Evolutionary conservation across 53 echinoderm and acorn worm genomes (phyloP).

Genomic region (Holothuria leucospilota): DNA sequence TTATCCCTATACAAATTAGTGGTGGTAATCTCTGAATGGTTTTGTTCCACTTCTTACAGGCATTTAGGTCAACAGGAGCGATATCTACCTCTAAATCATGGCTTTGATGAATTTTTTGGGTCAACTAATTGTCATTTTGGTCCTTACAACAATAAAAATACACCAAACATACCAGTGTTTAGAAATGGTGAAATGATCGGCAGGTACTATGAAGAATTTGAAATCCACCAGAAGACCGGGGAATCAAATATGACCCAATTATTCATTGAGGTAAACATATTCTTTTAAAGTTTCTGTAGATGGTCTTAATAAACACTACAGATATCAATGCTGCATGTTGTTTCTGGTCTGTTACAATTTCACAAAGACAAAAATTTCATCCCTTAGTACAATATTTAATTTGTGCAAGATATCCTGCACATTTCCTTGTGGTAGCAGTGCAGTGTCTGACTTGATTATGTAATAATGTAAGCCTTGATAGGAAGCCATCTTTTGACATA

Average conservation of each 20-base stretch:
- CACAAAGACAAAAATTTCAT: no score
- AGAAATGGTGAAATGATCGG: slow-evolving; percentile 83
- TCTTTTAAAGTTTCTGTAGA: background rate
- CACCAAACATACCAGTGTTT: slow-evolving; percentile 91
- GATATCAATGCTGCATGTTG: no score
- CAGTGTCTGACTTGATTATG: no score
- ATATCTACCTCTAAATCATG: slow-evolving; percentile 82
- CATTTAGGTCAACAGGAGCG: slow-evolving; percentile 87
- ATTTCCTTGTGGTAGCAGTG: no score
- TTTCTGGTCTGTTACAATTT: no score
- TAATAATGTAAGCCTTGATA: no score
- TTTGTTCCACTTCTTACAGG: slow-evolving; percentile 50
- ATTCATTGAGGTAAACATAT: slow-evolving; percentile 76
- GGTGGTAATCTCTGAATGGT: no score
- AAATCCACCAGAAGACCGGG: slow-evolving; percentile 70
- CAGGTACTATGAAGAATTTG: slow-evolving; percentile 91
- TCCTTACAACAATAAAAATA: slow-evolving; percentile 72
- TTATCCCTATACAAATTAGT: no score
- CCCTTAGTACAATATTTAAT: no score
- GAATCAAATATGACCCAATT: slow-evolving; percentile 93
- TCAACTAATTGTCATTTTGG: slow-evolving; percentile 94
- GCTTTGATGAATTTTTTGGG: slow-evolving; percentile 95
- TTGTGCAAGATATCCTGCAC: no score
- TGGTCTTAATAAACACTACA: no score
- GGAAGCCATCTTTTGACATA: no score